These are phyloP conservation scores for Gypaetus barbatus DNA, from an alignment of 2,797 vertebrate genomes.

Conservation along the genomic window DNA sequence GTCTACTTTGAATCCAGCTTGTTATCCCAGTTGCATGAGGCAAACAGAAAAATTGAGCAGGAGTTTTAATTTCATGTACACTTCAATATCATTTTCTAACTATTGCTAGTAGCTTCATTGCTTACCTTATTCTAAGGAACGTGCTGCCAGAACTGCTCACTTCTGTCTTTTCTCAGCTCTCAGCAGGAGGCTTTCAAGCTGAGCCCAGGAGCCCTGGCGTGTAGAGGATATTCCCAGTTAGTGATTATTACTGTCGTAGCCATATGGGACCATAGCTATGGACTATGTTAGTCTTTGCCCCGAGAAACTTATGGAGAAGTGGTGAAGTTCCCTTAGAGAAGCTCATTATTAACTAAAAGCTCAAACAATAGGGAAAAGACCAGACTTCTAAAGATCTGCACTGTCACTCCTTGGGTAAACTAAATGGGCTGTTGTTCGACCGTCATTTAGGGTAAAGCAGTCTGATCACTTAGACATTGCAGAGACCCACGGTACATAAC, in stretches of 20 bases:
- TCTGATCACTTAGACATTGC: not conserved
- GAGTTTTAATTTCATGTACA: not conserved
- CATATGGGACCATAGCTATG: not conserved
- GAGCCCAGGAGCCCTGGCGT: not conserved
- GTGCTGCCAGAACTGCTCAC: not conserved
- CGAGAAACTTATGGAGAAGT: not conserved
- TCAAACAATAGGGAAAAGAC: not conserved
- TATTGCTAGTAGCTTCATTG: not conserved
- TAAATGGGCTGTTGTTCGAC: not conserved
- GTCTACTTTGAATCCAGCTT: not conserved
- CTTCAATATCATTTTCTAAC: not conserved
- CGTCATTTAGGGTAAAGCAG: not conserved
- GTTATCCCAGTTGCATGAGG: not conserved
- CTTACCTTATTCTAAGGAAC: not conserved
- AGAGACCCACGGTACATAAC: not conserved
- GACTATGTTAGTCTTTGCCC: not conserved
- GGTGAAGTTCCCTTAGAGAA: not conserved
- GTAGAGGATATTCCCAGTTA: not conserved
- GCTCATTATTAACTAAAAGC: not conserved
- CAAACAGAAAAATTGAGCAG: not conserved
- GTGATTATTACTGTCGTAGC: not conserved
- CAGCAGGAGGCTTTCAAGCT: not conserved
- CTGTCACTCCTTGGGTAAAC: not conserved
- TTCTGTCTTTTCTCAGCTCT: not conserved
- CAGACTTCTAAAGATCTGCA: not conserved